phyloP scores from a whole-genome alignment of 1,140 invertebrate genomes.

The Neelides sp. region DNA sequence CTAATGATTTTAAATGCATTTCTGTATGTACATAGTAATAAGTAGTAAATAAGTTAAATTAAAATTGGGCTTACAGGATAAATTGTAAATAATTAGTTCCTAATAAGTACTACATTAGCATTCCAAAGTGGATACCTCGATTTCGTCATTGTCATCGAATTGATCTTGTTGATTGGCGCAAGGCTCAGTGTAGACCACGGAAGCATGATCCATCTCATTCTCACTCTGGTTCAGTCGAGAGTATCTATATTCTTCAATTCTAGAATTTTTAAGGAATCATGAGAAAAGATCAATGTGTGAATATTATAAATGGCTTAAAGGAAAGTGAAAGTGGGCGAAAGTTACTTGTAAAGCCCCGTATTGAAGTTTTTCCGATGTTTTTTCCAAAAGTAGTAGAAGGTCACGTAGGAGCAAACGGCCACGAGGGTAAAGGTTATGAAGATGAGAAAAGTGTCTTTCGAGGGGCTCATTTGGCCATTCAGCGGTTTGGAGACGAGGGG shows the following conservation, averaged over 20 bases:
- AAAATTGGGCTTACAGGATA: no score
- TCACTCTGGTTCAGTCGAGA: constrained; percentile 29
- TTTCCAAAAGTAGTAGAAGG: constrained; percentile 24
- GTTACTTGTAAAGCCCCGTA: constrained; percentile 25
- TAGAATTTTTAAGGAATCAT: constrained; percentile 9
- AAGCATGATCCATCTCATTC: constrained; percentile 26
- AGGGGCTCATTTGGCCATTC: neutral
- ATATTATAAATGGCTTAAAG: neutral
- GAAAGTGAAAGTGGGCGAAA: neutral
- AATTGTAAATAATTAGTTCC: neutral
- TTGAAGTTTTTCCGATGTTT: constrained; percentile 16
- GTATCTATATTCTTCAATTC: constrained; percentile 27
- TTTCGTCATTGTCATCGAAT: constrained; percentile 13
- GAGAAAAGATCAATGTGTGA: neutral
- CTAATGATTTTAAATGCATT: no score
- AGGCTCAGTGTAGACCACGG: constrained; percentile 17
- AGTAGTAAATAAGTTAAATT: no score
- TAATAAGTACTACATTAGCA: no score
- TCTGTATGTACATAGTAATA: no score
- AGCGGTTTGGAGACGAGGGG: neutral
- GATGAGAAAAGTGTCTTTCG: constrained; percentile 16
- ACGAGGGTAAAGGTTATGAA: constrained; percentile 20
- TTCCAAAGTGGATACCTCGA: neutral
- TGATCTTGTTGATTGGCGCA: neutral
- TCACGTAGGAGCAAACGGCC: constrained; percentile 13